phyloP scores from a whole-genome alignment of 53 echinoderm and acorn worm species.

The Holothuria scabra region DNA sequence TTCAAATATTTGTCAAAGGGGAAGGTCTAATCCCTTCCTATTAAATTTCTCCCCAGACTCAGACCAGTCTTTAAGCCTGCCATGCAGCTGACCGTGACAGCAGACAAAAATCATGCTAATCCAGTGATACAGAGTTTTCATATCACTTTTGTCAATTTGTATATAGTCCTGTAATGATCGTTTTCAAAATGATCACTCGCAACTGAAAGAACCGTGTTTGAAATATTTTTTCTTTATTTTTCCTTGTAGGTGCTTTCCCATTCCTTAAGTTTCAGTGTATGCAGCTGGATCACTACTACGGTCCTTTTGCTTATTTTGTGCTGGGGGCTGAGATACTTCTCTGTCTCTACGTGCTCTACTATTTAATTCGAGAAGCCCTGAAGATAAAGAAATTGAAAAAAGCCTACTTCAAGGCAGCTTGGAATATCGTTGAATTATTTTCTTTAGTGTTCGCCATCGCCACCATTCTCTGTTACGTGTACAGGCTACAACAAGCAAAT shows the following conservation, averaged over 20 bases:
- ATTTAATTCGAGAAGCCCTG: slow-evolving; percentile 60
- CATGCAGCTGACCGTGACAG: no score
- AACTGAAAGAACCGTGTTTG: no score
- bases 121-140: no score
- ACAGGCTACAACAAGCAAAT: slow-evolving; percentile 74
- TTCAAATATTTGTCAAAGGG: no score
- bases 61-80: no score
- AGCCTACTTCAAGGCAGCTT: slow-evolving; percentile 73
- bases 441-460: slow-evolving; percentile 65
- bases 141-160: no score
- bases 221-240: no score
- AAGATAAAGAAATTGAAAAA: slow-evolving; percentile 78
- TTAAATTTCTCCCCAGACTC: no score
- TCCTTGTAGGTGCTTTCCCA: slow-evolving; percentile 64
- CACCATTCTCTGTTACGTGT: slow-evolving; percentile 76
- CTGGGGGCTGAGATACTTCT: slow-evolving; percentile 79
- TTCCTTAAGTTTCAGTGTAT: slow-evolving; percentile 70
- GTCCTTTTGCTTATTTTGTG: slow-evolving; percentile 80
- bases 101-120: no score
- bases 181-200: no score
- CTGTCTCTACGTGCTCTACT: slow-evolving; percentile 65
- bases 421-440: slow-evolving; percentile 72
- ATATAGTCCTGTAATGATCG: no score
- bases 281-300: slow-evolving; percentile 88
- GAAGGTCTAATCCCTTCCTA: no score